Percentiles rank a stretch among this genome's conserved stretches.
Evolutionary conservation across 2,113 vertebrate genomes (phyloP).

Genomic region (Leptodactylus fuscus): DNA sequence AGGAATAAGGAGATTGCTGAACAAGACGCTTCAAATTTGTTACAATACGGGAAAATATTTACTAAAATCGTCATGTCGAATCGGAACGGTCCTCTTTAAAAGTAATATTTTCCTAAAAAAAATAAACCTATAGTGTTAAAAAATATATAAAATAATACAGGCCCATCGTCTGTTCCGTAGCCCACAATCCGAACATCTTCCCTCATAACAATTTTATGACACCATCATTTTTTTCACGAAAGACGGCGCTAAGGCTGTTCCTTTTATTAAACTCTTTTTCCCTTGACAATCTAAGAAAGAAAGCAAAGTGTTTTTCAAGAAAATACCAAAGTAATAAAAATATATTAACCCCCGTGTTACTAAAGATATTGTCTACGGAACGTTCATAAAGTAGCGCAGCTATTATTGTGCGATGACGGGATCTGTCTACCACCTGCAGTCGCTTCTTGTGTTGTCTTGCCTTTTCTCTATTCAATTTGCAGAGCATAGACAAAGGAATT

Average conservation of each 20-base stretch:
- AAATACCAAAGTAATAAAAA: constrained; percentile 15
- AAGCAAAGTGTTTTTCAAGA: not conserved
- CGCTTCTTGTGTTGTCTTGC: not conserved
- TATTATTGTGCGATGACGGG: constrained; percentile 9
- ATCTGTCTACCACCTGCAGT: constrained; percentile 27
- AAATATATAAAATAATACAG: not conserved
- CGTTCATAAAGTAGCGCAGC: not conserved
- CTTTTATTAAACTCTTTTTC: constrained; percentile 48
- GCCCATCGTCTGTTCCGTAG: not conserved
- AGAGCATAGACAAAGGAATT: constrained; percentile 10
- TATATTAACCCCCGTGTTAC: constrained; percentile 25
- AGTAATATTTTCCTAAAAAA: not conserved
- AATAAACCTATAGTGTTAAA: not conserved
- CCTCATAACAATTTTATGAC: not conserved
- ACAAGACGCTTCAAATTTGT: no score
- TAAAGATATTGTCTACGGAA: not conserved
- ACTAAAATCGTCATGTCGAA: no score
- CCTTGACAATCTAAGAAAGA: constrained; percentile 36
- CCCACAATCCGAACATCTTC: not conserved
- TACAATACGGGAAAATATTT: no score
- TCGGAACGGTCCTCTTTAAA: not conserved
- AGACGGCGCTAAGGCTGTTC: constrained; percentile 14
- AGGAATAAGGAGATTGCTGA: no score
- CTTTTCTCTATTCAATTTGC: constrained; percentile 35
- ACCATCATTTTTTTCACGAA: constrained; percentile 30